Evolutionary conservation across 2,888 invertebrate species (phyloP), one percentile per base, ranked within the genome.

Genomic region (Lochmaea capreae): DNA sequence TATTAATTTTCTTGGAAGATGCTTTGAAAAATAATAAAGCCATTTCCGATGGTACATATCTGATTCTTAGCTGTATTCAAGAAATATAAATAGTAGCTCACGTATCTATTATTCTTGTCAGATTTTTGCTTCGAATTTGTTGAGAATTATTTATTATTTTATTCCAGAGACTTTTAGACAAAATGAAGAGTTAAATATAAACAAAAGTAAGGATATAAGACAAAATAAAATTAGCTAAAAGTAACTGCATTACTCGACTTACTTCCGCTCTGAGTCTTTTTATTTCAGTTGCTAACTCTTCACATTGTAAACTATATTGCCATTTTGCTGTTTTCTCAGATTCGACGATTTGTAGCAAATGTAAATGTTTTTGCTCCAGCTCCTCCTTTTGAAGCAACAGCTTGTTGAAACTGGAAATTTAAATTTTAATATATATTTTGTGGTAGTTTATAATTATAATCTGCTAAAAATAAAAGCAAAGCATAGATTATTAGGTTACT

Each of bases 301-400:
- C 97, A 82, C 96, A 96, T 86, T 97, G 96, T 85, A 95, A 95
- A 0, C 95, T 95, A 87, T 96, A 97, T 87, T 96, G 96, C 95
- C 96, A 96, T 83, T 97, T 95, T 0, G 96, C 95, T 1, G 96
- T 96, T 83, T 96, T 91, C 88, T 97, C 97, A 79, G 95, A 96
- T 87, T 97, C 97, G 69, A 97, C 94, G 75, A 97, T 95, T 86
- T 94, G 93, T 75, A 97, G 90, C 65, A 97, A 89, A 85, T 97
- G 97, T 63, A 96, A 89, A 87, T 97, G 96, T 87, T 97, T 96
- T 87, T 97, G 96, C 83, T 97, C 96, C 82, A 97, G 86, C 87
- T 97, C 96, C 84, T 97, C 96, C 85, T 96, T 96, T 87, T 96
- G 95, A 67, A 95, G 91, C 46, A 95, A 89, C 70, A 96, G 88